Percentiles rank a stretch among this genome's conserved stretches.
phyloP scores from a whole-genome alignment of 2,888 invertebrate genomes.

The Cremastobaeus sp. region DNA sequence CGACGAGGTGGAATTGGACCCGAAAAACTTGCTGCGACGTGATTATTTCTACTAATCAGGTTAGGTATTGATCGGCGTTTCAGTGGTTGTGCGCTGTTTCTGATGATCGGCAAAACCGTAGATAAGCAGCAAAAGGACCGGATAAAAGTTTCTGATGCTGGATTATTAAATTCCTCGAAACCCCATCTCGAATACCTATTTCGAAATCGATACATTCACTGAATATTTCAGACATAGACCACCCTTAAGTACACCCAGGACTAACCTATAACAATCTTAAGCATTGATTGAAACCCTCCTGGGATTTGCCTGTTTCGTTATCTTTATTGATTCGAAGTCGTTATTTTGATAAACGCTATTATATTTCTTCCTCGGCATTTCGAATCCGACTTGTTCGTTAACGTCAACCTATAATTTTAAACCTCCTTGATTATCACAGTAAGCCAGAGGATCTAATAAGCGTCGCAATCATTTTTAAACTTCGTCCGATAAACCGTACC shows the following conservation, averaged over 20 bases:
- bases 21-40: constrained; percentile 5
- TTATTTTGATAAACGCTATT: constrained; percentile 40
- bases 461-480: no score
- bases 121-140: constrained; percentile 68
- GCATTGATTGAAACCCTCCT: constrained; percentile 59
- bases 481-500: no score
- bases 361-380: not conserved
- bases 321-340: constrained; percentile 40
- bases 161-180: constrained; percentile 78
- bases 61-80: constrained; percentile 71
- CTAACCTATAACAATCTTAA: constrained; percentile 57
- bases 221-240: constrained; percentile 75
- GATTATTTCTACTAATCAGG: constrained; percentile 65
- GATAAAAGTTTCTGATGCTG: constrained; percentile 74
- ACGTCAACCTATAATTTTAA: no score
- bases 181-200: constrained; percentile 76
- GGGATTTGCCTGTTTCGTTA: constrained; percentile 49
- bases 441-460: no score
- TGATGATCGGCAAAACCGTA: constrained; percentile 61
- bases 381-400: no score
- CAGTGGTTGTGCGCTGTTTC: constrained; percentile 46
- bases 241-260: constrained; percentile 51
- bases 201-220: constrained; percentile 77
- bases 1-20: not conserved
- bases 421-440: no score